Conservation (phyloP, 2,888 invertebrate species). For the Callosobruchus maculatus region DNA sequence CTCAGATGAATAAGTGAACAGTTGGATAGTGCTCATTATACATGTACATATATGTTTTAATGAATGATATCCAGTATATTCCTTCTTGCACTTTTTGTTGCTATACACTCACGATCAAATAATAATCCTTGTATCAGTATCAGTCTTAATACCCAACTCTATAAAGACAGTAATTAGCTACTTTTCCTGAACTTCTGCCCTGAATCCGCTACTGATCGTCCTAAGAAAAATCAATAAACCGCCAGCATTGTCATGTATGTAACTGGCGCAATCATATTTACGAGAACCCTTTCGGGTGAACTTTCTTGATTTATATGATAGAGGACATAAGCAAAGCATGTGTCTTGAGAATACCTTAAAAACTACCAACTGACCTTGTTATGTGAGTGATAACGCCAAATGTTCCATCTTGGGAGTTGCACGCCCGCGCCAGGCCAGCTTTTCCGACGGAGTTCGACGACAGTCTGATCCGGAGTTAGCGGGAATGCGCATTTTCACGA, state of each 20-base stretch:
- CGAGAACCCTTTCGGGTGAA: background rate
- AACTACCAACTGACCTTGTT: background rate
- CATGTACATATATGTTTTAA: too few relatives aligned
- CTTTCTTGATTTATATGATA: background rate
- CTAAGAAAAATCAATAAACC: background rate
- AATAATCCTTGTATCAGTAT: too few relatives aligned
- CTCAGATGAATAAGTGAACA: too few relatives aligned
- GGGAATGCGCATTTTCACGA: background rate
- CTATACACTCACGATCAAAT: too few relatives aligned
- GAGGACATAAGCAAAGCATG: background rate
- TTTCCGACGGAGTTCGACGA: background rate
- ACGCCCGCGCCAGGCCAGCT: background rate
- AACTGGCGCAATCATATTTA: background rate
- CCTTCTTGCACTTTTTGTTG: too few relatives aligned
- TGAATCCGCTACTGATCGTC: background rate
- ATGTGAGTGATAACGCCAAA: background rate
- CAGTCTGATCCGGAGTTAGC: background rate
- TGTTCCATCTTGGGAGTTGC: background rate
- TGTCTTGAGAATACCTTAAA: background rate
- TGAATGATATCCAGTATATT: too few relatives aligned
- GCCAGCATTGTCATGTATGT: background rate
- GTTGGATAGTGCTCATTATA: too few relatives aligned
- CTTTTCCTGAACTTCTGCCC: background rate
- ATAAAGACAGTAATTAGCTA: too few relatives aligned
- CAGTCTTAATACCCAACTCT: too few relatives aligned